Base-by-base conservation (phyloP, 2,888 invertebrate species). In the Eumerus sabulonum region DNA sequence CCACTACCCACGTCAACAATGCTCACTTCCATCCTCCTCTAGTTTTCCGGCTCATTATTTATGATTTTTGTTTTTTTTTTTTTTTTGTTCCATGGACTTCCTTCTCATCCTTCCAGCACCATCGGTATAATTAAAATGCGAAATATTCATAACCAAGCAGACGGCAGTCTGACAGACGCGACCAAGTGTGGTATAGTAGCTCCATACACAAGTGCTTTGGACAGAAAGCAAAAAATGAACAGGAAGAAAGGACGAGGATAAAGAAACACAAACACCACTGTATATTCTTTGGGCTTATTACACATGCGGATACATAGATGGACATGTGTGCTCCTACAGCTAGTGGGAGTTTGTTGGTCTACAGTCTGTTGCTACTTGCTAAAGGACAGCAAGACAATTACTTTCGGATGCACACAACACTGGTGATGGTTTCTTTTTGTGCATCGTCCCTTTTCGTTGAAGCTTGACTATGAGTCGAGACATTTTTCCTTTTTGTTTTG, bases 81-180 rank as follows among this genome's bases (percentile, higher is more conserved):
- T n/a, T 57, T 51, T 66, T 66, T 18, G 12, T 14, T 14, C 27
- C 17, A 40, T n/a, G n/a, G 5, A 40, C n/a, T 40, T 40, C n/a
- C 40, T 11, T 2, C n/a, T 35, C n/a, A 12, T 51, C 57, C 63
- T 27, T 27, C 27, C 27, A 7, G 27, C 27, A 27, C 48, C 57
- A 60, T 64, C 63, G 59, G 54, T 42, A 60, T 74, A 74, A 79
- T 79, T 79, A 74, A 79, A 79, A 79, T 74, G 74, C 53, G 53
- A 74, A 79, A 70, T 56, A 70, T 79, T 74, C 79, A 79, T 51
- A 64, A 51, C 44, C 19, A 9, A 53, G 53, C 59, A 64, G 73
- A 62, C 57, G 27, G 36, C 11, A 54, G 36, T 45, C 57, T 53
- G 18, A 38, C 44, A 47, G 19, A 47, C 57, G 27, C 35, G 9